Evolutionary conservation across 2,113 vertebrate species (phyloP).

Genomic region (Chauna torquata): DNA sequence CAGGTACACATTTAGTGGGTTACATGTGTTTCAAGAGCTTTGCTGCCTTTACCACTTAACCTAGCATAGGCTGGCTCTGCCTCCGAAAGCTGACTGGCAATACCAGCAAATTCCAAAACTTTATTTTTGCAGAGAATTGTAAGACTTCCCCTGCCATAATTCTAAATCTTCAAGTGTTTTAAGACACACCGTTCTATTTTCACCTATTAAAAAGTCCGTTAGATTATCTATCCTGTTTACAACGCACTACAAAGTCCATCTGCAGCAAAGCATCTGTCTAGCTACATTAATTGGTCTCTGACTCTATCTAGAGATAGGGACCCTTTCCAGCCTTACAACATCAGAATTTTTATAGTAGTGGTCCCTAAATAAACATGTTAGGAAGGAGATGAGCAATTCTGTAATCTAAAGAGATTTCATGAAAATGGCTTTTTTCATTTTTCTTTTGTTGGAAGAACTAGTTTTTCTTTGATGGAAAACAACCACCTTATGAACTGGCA

Average conservation of each 20-base stretch:
- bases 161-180: background rate
- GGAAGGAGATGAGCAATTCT: background rate
- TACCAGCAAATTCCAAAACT: background rate
- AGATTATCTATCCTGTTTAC: background rate
- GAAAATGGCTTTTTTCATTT: background rate
- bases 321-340: background rate
- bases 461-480: background rate
- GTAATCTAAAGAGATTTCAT: background rate
- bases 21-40: background rate
- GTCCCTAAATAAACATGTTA: background rate
- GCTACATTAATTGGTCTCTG: background rate
- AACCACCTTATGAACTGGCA: background rate
- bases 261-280: slow-evolving; percentile 30
- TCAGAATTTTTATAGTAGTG: background rate
- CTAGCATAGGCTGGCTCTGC: background rate
- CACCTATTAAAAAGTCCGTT: background rate
- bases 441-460: background rate
- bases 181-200: background rate
- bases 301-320: background rate
- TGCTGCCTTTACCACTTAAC: background rate
- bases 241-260: background rate
- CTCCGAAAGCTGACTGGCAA: background rate
- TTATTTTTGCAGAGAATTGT: background rate
- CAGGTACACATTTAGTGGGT: background rate
- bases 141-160: background rate